Percentiles rank a stretch among this genome's conserved stretches.
These are phyloP conservation scores for Chunga burmeisteri DNA, from an alignment of 2,113 vertebrate genomes.

Conservation along the genomic window DNA sequence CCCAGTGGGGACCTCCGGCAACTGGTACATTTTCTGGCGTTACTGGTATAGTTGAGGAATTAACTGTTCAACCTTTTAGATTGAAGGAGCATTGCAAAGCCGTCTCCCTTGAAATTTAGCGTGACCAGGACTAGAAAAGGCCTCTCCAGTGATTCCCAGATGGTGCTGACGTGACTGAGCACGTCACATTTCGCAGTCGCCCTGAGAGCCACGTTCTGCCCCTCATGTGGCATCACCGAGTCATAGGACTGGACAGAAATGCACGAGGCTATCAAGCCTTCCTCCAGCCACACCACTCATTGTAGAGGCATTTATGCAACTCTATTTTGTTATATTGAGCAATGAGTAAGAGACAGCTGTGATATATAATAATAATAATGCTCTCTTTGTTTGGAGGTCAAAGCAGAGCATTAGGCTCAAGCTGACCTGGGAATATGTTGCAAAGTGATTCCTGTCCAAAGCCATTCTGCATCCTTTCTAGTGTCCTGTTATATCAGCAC, in stretches of 20 bases:
- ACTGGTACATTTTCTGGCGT: not conserved
- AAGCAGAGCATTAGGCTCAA: constrained; percentile 24
- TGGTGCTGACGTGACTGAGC: not conserved
- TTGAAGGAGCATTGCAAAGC: not conserved
- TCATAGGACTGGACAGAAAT: constrained; percentile 4
- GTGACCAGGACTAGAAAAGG: not conserved
- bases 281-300: not conserved
- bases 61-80: not conserved
- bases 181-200: not conserved
- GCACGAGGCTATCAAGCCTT: not conserved
- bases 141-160: not conserved
- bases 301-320: not conserved
- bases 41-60: not conserved
- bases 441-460: not conserved
- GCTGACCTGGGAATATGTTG: constrained; percentile 9
- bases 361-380: not conserved
- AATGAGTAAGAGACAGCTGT: not conserved
- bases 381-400: constrained; percentile 24
- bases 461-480: not conserved
- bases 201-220: not conserved
- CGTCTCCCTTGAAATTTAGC: not conserved
- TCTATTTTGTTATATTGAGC: not conserved
- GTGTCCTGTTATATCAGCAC: not conserved
- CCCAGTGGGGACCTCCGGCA: not conserved
- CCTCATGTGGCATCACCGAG: not conserved